These are phyloP conservation scores for Neogale vison DNA, from an alignment of 2,113 vertebrate genomes.

Conservation along the genomic window DNA sequence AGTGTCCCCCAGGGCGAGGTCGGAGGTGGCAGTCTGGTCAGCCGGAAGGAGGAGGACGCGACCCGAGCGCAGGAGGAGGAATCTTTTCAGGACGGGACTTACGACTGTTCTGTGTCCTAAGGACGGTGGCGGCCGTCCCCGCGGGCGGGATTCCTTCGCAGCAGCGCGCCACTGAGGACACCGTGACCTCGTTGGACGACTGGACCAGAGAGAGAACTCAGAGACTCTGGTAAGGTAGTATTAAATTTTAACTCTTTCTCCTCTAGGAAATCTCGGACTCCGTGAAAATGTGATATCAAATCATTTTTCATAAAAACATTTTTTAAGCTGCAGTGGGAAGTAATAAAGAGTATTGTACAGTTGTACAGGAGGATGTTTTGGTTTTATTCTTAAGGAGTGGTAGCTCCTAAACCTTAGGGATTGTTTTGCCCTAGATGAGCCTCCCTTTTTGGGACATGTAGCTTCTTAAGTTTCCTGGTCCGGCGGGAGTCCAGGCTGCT, in stretches of 20 bases:
- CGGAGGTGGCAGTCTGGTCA: conserved; percentile 54
- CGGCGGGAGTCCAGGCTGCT: neutral
- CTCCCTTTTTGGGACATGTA: conserved; percentile 67
- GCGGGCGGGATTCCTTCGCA: conserved; percentile 51
- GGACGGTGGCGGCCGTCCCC: neutral
- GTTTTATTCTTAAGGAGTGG: conserved; percentile 61
- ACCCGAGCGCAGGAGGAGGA: conserved; percentile 85
- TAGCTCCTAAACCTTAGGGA: conserved; percentile 39
- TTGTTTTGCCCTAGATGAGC: conserved; percentile 28
- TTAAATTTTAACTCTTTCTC: conserved; percentile 62
- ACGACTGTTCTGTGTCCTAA: conserved; percentile 96
- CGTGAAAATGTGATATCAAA: conserved; percentile 72
- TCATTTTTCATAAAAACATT: conserved; percentile 59
- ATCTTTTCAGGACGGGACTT: conserved; percentile 90
- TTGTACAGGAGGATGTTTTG: conserved; percentile 57
- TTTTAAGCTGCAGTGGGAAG: conserved; percentile 68
- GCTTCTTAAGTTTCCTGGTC: conserved; percentile 39
- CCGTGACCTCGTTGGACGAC: neutral
- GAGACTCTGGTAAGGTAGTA: conserved; percentile 57
- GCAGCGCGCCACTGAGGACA: conserved; percentile 53
- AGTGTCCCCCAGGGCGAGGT: conserved; percentile 86
- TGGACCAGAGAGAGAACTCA: conserved; percentile 55
- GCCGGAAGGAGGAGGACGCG: conserved; percentile 87
- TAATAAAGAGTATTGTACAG: conserved; percentile 63
- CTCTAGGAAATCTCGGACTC: conserved; percentile 57